Conservation (phyloP, 1,140 invertebrate genomes). For the Capitella teleta region DNA sequence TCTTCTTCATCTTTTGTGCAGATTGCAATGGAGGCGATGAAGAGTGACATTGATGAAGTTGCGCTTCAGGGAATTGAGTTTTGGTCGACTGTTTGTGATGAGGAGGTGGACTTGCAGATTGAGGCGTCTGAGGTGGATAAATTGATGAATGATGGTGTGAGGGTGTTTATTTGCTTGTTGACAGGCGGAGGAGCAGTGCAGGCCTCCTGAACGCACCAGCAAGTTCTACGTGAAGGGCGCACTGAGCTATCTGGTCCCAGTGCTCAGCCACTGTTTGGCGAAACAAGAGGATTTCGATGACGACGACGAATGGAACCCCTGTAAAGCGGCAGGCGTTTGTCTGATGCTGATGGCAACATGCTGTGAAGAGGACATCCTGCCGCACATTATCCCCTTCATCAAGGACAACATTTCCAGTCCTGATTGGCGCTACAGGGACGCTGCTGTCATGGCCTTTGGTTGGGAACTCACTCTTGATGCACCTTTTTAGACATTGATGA, state of each 20-base stretch:
- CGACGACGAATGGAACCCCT: constrained; percentile 99
- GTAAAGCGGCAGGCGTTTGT: constrained; percentile 98
- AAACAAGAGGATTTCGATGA: constrained; percentile 68
- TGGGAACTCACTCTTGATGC: too few species aligned
- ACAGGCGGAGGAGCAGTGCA: constrained; percentile 70
- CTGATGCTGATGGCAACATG: constrained; percentile 93
- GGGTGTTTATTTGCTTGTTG: neutral
- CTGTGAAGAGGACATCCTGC: constrained; percentile 94
- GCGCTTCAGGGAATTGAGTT: constrained; percentile 98
- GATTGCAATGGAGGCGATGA: constrained; percentile 98
- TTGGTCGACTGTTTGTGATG: constrained; percentile 99
- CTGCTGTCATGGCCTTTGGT: constrained; percentile 97
- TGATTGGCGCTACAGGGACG: constrained; percentile 92
- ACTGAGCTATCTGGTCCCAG: constrained; percentile 84
- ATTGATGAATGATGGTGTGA: neutral
- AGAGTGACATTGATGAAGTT: constrained; percentile 88
- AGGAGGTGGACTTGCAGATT: constrained; percentile 92
- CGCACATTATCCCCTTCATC: constrained; percentile 91
- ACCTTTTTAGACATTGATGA: too few species aligned
- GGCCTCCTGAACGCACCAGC: constrained; percentile 78
- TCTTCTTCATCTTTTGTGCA: constrained; percentile 20
- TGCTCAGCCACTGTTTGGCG: constrained; percentile 84
- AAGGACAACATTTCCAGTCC: constrained; percentile 83
- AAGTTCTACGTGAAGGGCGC: constrained; percentile 90
- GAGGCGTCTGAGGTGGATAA: constrained; percentile 70